Conservation (phyloP, 2,888 invertebrate species). For the Athetis lepigone region DNA sequence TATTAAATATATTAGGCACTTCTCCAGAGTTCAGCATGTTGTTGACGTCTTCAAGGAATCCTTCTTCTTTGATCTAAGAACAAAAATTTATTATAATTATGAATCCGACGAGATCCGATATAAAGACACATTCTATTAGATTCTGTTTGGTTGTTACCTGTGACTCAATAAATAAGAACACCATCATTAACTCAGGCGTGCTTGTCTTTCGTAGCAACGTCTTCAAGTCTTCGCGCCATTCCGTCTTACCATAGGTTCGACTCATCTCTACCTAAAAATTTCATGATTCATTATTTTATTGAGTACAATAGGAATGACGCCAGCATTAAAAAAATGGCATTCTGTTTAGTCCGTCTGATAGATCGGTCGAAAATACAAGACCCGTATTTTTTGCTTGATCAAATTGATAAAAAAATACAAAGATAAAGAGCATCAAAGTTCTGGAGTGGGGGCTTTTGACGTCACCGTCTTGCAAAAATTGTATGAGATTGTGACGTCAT, state of each 20-base stretch:
- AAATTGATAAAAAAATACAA: no score
- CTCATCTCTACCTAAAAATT: slow-evolving; percentile 96
- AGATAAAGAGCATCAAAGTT: no score
- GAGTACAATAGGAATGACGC: no score
- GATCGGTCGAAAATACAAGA: no score
- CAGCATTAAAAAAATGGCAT: no score
- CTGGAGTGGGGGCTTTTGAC: no score
- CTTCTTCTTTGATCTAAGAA: slow-evolving; percentile 96
- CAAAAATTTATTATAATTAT: background rate
- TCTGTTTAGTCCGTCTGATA: no score
- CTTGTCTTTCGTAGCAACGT: slow-evolving; percentile 94
- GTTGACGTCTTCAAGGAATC: slow-evolving; percentile 97
- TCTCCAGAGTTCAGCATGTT: slow-evolving; percentile 98
- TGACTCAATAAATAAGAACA: slow-evolving; percentile 97
- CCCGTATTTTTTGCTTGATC: no score
- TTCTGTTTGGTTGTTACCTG: slow-evolving; percentile 90
- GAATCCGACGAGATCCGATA: background rate
- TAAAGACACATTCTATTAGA: background rate
- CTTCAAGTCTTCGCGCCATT: slow-evolving; percentile 98
- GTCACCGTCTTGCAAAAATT: no score
- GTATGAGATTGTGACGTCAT: no score
- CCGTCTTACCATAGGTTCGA: slow-evolving; percentile 94
- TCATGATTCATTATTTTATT: background rate
- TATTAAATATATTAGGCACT: slow-evolving; percentile 96
- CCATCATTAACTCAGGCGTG: slow-evolving; percentile 95